Percentiles rank a stretch among this genome's conserved stretches.
Conservation (phyloP, 2,888 invertebrate genomes). For the Matsumyia berberina region DNA sequence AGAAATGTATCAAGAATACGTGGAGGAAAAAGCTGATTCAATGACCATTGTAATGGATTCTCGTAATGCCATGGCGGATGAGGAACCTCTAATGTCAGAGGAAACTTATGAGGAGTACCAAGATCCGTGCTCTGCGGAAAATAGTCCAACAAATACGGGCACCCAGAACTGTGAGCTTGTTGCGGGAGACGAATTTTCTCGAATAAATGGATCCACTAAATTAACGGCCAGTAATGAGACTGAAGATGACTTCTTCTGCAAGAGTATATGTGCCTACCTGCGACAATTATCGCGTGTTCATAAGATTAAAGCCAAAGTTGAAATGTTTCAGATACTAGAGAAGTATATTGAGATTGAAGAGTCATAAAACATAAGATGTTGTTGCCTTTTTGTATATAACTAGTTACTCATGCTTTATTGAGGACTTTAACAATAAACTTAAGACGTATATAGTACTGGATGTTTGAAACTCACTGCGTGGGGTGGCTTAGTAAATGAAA, state of each 20-base stretch:
- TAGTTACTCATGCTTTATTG: neutral
- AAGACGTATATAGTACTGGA: too few relatives aligned
- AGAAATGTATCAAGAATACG: constrained; percentile 42
- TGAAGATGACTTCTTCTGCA: constrained; percentile 83
- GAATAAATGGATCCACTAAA: constrained; percentile 1
- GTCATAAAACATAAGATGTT: constrained; percentile 20
- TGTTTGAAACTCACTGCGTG: too few relatives aligned
- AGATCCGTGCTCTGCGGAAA: constrained; percentile 12
- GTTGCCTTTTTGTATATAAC: neutral
- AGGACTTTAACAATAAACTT: neutral
- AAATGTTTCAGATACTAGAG: constrained; percentile 83
- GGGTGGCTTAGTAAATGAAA: too few relatives aligned
- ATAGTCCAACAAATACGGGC: neutral
- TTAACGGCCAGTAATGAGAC: constrained; percentile 74
- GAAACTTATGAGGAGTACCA: constrained; percentile 47
- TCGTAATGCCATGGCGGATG: constrained; percentile 14
- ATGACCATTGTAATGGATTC: constrained; percentile 41
- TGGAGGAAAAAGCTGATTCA: constrained; percentile 31
- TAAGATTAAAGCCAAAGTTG: constrained; percentile 83
- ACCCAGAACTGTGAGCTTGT: constrained; percentile 10
- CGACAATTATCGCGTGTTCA: constrained; percentile 81
- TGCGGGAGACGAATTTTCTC: neutral
- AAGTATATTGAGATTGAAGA: constrained; percentile 82
- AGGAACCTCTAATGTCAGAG: constrained; percentile 27
- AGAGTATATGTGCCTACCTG: constrained; percentile 81